Percentiles rank a stretch among this genome's conserved stretches.
Conservation (phyloP, 2,797 vertebrate genomes). For the Girardinus metallicus region DNA sequence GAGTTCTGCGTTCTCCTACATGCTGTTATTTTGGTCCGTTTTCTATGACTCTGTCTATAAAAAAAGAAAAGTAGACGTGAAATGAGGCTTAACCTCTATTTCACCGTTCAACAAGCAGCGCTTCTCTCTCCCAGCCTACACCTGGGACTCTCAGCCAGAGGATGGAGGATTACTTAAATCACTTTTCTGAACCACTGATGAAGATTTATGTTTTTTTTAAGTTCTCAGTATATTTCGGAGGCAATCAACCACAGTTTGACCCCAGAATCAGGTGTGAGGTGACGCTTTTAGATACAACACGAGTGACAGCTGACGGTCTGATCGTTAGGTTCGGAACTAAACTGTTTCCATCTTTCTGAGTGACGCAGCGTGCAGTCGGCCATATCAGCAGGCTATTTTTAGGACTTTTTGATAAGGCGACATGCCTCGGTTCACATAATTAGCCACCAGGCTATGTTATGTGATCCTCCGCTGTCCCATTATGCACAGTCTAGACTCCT, state of each 20-base stretch:
- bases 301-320: conserved; percentile 29
- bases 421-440: conserved; percentile 75
- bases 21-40: conserved; percentile 38
- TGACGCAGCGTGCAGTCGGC: conserved; percentile 37
- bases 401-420: conserved; percentile 70
- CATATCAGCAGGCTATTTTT: conserved; percentile 68
- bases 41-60: conserved; percentile 20
- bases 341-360: conserved; percentile 58
- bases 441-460: conserved; percentile 71
- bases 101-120: conserved; percentile 25
- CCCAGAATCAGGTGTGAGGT: conserved; percentile 33
- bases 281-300: conserved; percentile 31
- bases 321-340: conserved; percentile 57
- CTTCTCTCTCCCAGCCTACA: conserved; percentile 38
- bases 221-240: background rate
- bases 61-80: conserved; percentile 32
- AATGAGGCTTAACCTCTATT: conserved; percentile 58
- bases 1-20: conserved; percentile 16
- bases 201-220: conserved; percentile 1
- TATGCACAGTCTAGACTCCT: conserved; percentile 64
- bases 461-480: conserved; percentile 65
- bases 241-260: conserved; percentile 11
- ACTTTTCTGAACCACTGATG: conserved; percentile 10
- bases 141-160: conserved; percentile 13
- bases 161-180: conserved; percentile 18